These are phyloP conservation scores for Muricea muricata DNA, from an alignment of 92 coral and sea anemone species.

Conservation along the genomic window DNA sequence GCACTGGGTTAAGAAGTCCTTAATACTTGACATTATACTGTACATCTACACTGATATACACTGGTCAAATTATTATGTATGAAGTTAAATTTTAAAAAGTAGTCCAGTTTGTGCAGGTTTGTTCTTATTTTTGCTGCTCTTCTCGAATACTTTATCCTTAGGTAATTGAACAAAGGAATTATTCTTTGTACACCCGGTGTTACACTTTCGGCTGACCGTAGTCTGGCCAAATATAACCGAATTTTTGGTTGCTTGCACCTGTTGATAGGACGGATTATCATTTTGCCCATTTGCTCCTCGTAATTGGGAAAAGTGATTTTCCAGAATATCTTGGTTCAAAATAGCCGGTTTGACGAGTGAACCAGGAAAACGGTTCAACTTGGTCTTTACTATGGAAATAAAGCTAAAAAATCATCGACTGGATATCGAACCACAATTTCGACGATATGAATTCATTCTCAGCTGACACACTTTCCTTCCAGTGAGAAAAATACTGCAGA, in stretches of 20 bases:
- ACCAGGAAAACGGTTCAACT: slow-evolving; percentile 2
- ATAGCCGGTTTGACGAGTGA: no score
- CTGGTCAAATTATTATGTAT: no score
- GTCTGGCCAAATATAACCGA: no score
- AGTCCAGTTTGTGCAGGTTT: neutral
- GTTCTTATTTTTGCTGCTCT: neutral
- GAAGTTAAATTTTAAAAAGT: neutral
- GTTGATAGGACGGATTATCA: no score
- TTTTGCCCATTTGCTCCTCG: no score
- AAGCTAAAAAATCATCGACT: no score
- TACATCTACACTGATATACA: no score
- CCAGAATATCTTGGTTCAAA: no score
- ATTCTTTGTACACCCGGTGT: neutral
- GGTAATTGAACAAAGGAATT: neutral
- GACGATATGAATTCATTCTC: slow-evolving; percentile 45
- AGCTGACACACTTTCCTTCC: slow-evolving; percentile 13
- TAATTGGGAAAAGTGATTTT: no score
- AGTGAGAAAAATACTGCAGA: slow-evolving; percentile 4
- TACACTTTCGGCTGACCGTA: neutral
- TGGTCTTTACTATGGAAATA: neutral
- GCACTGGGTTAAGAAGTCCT: no score
- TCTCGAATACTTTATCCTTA: neutral
- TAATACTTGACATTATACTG: neutral
- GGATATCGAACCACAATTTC: no score
- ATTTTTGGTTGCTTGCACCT: neutral